Conservation (phyloP, 2,113 vertebrate species). For the Collichthys lucidus region DNA sequence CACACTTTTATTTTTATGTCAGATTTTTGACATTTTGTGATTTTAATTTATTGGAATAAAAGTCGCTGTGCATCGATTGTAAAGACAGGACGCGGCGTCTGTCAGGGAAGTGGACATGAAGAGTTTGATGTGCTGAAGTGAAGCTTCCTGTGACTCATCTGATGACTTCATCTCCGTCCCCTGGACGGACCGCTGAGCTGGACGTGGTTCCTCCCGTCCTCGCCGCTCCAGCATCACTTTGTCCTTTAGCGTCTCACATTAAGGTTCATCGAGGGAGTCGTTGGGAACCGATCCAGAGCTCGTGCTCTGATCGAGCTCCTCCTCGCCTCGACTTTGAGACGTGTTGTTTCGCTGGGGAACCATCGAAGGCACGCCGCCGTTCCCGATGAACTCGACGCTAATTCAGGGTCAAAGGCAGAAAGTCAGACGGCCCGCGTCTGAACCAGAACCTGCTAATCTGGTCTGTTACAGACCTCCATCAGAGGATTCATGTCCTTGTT, state of each 20-base stretch:
- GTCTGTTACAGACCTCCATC: background rate
- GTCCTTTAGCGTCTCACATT: background rate
- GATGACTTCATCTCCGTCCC: background rate
- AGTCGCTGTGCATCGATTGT: too few relatives aligned
- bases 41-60: too few relatives aligned
- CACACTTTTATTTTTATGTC: too few relatives aligned
- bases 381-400: background rate
- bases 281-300: background rate
- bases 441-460: slow-evolving; percentile 19
- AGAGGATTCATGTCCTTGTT: background rate
- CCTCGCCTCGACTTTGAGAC: slow-evolving; percentile 10
- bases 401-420: background rate
- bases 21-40: too few relatives aligned
- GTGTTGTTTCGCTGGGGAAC: background rate
- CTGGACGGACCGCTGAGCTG: background rate
- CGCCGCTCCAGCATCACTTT: background rate
- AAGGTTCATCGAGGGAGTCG: background rate
- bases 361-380: background rate
- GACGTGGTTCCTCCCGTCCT: background rate
- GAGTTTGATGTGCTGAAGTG: too few relatives aligned
- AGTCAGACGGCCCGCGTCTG: background rate
- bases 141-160: background rate
- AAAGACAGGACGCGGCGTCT: too few relatives aligned
- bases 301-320: background rate
- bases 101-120: too few relatives aligned